Base-by-base conservation (phyloP, 2,888 invertebrate species). In the Chalcis sispes region DNA sequence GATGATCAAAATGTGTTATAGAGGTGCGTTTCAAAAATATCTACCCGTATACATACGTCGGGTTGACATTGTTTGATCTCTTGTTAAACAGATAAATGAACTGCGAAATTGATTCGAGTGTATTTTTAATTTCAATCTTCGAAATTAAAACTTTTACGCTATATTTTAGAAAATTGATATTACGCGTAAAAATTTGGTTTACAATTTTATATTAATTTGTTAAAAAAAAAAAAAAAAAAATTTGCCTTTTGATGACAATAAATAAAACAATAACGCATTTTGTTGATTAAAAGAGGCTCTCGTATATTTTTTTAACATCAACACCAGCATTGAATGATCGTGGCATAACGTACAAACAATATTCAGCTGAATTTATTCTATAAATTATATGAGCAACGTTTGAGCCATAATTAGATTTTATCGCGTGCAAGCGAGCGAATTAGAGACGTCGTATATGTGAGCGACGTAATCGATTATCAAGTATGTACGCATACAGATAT, bases 391-490 rank as follows among this genome's bases (percentile, higher is more conserved):
- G 42, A 25, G 25, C 67, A 42, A 7, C 27, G 42, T n/a, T 13
- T 42, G 18, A 36, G 8, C 27, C 1, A 29, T 58, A 69, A 69
- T 69, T 69, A 58, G 58, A 69, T 69, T 58, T 69, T 67, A 56
- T 67, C 56, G 54, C 67, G 46, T 56, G 67, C 29, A 27, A 23
- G 58, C 29, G 32, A 27, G 46, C 46, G 58, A 69, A 69, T 69
- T 69, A 69, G 58, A 67, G 56, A 46, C 42, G 40, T 46, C 56
- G 67, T 27, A 10, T 36, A 7, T 20, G 42, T 15, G 32, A 48
- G 64, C 50, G 48, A 32, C 32, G 64, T 52, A 59, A 59, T 69
- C 69, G 59, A 59, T 59, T 69, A 69, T 69, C 59, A 48, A 42
- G 40, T 7, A 13, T 25, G 18, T 29, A 4, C 29, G 27, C 10